Conservation (phyloP, 2,797 vertebrate species). For the Coilia nasus region DNA sequence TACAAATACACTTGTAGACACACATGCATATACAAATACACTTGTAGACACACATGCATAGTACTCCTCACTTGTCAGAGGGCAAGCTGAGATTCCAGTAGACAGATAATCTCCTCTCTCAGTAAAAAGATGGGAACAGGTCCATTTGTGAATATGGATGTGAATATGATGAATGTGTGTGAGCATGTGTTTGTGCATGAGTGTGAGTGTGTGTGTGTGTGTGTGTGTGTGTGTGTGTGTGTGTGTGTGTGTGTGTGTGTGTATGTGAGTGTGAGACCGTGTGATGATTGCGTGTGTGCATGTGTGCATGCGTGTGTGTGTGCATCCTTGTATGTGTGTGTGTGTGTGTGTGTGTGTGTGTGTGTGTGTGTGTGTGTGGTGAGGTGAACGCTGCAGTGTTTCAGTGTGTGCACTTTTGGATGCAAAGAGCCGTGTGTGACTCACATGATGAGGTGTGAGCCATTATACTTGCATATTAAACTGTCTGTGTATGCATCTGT, state of each 20-base stretch:
- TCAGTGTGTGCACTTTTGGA: not conserved
- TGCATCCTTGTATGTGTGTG: not conserved
- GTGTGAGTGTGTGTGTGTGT: not conserved
- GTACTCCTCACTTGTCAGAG: not conserved
- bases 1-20: not conserved
- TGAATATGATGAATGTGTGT: not conserved
- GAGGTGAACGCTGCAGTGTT: not conserved
- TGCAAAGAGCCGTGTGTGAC: not conserved
- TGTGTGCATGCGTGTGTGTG: not conserved
- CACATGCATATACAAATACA: not conserved
- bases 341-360: not conserved
- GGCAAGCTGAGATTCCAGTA: not conserved
- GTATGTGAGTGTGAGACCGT: not conserved
- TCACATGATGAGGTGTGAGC: not conserved
- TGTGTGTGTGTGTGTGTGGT: not conserved
- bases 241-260: not conserved
- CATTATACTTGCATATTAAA: not conserved
- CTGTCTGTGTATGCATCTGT: not conserved
- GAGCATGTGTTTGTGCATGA: not conserved
- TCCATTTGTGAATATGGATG: constrained; percentile 9
- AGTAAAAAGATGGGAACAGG: not conserved
- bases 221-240: not conserved
- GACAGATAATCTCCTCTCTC: not conserved
- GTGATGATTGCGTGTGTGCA: not conserved
- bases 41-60: not conserved